Conservation (phyloP, 1,140 invertebrate genomes). For the Drosophila dunni region DNA sequence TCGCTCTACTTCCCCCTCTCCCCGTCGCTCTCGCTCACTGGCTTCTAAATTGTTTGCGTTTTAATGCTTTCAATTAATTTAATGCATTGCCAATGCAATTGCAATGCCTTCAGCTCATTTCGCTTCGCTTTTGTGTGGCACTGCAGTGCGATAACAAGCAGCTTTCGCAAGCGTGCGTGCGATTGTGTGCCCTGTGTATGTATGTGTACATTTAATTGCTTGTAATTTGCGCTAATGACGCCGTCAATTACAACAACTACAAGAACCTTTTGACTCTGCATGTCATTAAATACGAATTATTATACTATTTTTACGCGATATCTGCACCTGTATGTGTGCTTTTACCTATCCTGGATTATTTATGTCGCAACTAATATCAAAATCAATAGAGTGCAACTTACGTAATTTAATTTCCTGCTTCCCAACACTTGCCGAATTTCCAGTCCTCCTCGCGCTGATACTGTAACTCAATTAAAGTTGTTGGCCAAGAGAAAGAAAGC, state of each 20-base stretch:
- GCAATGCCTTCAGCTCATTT: conserved; percentile 13
- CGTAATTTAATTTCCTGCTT: conserved; percentile 44
- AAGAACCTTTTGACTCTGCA: conserved; percentile 36
- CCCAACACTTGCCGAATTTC: neutral
- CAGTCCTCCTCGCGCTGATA: neutral
- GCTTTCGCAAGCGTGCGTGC: conserved; percentile 39
- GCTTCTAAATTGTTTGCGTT: conserved; percentile 72
- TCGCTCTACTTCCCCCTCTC: neutral
- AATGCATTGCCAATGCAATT: conserved; percentile 60
- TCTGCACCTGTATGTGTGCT: neutral
- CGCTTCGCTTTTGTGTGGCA: neutral
- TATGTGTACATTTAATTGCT: conserved; percentile 70
- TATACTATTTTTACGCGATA: conserved; percentile 33
- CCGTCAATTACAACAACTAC: conserved; percentile 53
- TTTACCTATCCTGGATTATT: conserved; percentile 24
- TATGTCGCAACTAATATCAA: conserved; percentile 35
- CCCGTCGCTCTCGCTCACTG: conserved; percentile 14
- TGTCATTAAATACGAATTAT: conserved; percentile 72
- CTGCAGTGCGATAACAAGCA: conserved; percentile 25
- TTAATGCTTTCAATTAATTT: conserved; percentile 79
- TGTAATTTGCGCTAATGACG: conserved; percentile 79
- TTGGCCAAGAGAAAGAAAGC: conserved; percentile 16
- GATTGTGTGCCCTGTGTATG: conserved; percentile 28
- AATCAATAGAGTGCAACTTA: conserved; percentile 61
- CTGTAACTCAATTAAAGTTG: conserved; percentile 53